phyloP scores from a whole-genome alignment of 2,113 vertebrate genomes.

The Buteo buteo region DNA sequence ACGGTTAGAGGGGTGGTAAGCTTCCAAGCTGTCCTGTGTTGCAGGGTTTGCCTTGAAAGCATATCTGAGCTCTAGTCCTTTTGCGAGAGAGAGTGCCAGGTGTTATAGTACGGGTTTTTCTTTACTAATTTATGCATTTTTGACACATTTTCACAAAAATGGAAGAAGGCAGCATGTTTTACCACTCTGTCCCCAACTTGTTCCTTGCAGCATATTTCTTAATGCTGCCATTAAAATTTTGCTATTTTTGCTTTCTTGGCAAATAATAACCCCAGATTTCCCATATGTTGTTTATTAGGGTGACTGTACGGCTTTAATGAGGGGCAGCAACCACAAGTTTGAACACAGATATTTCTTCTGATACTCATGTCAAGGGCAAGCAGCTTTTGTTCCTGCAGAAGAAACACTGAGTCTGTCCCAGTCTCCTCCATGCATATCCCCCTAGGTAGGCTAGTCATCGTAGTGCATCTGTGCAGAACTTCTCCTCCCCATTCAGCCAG shows the following conservation, averaged over 20 bases:
- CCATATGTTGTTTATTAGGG: constrained; percentile 53
- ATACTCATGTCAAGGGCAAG: neutral
- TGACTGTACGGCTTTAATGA: neutral
- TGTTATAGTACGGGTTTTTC: neutral
- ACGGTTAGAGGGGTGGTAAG: neutral
- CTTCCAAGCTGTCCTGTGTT: neutral
- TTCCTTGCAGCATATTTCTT: neutral
- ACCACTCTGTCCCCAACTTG: neutral
- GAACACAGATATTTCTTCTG: constrained; percentile 13
- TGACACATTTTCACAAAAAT: neutral
- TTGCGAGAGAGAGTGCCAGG: neutral
- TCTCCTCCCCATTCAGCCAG: neutral
- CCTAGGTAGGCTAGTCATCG: neutral
- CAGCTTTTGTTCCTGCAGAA: neutral
- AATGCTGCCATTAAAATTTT: constrained; percentile 2
- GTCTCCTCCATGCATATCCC: neutral
- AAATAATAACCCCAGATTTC: neutral
- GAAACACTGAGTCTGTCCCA: neutral
- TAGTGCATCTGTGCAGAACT: neutral
- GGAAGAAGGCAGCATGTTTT: neutral
- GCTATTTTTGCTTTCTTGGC: constrained; percentile 39
- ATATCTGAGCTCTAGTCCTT: neutral
- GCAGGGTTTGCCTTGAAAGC: neutral
- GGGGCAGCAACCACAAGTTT: constrained; percentile 10
- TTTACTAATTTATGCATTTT: neutral